A percentile compares a stretch with the other conserved stretches of the same genome.
phyloP scores from a whole-genome alignment of 2,113 vertebrate species.

The Sphyrna mokarran region DNA sequence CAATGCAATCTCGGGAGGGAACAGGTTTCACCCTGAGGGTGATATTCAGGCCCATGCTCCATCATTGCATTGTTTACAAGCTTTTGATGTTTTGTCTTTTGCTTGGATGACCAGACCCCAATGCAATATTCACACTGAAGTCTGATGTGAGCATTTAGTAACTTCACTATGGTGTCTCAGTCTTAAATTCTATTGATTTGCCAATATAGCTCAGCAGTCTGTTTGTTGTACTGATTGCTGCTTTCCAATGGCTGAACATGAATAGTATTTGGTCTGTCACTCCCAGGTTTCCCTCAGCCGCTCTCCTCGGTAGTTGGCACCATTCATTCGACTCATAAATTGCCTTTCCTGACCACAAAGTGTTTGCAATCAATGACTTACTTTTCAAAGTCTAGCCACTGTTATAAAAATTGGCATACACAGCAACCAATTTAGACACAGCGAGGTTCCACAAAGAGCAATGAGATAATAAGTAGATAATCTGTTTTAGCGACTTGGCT shows the following conservation, averaged over 20 bases:
- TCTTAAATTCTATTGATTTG: not conserved
- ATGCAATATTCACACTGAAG: not conserved
- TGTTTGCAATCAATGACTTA: not conserved
- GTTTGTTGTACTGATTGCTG: not conserved
- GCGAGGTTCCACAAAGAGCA: not conserved
- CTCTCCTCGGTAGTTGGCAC: not conserved
- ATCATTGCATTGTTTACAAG: not conserved
- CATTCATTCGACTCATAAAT: not conserved
- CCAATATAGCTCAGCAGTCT: not conserved
- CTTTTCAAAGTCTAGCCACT: not conserved
- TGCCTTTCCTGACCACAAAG: not conserved
- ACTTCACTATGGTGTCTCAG: not conserved
- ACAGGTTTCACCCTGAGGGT: no score
- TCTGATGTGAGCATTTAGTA: not conserved
- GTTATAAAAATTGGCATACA: not conserved
- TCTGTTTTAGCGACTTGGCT: not conserved
- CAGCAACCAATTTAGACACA: not conserved
- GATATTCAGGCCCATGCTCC: not conserved
- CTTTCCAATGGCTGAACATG: not conserved
- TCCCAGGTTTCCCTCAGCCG: no score
- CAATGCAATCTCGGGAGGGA: no score
- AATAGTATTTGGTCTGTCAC: not conserved
- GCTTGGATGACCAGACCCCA: not conserved
- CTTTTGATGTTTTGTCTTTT: not conserved
- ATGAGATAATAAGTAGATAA: not conserved